Evolutionary conservation across 2,888 invertebrate species (phyloP).

Genomic region (Pimpla rufipes): DNA sequence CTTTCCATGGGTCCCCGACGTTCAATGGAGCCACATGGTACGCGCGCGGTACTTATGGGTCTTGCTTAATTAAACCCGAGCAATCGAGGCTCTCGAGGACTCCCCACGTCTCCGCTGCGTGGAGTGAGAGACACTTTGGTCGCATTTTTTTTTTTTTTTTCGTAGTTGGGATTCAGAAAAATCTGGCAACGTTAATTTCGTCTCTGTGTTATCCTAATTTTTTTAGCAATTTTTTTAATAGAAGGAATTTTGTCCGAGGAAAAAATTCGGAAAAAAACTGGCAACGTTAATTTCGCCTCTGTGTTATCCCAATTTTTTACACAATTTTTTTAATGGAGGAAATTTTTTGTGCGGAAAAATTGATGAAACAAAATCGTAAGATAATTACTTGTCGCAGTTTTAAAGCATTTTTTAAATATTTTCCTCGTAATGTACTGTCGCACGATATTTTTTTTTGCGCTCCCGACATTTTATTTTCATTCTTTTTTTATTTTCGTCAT

Average conservation of each 20-base stretch:
- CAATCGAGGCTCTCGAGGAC: neutral
- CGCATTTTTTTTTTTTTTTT: too few relatives aligned
- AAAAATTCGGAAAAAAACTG: too few relatives aligned
- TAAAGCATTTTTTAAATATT: conserved; percentile 2
- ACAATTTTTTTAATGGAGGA: neutral
- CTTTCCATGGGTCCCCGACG: conserved; percentile 9
- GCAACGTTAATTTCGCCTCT: neutral
- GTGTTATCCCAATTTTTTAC: neutral
- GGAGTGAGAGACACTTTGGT: too few relatives aligned
- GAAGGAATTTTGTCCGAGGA: too few relatives aligned
- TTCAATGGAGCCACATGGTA: neutral
- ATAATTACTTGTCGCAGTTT: neutral
- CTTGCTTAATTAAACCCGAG: conserved; percentile 35
- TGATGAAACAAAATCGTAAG: neutral
- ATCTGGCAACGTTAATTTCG: too few relatives aligned
- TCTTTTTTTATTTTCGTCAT: too few relatives aligned
- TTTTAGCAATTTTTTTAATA: too few relatives aligned
- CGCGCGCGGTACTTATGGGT: conserved; percentile 21
- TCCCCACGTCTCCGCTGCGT: neutral
- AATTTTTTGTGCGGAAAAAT: neutral
- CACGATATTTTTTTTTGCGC: conserved; percentile 9
- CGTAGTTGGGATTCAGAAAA: too few relatives aligned
- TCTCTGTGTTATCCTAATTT: too few relatives aligned
- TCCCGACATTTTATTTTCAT: conserved; percentile 19
- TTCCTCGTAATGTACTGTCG: conserved; percentile 8